A percentile compares a stretch with the other conserved stretches of the same genome.
These are phyloP conservation scores for Apodemia zela DNA, from an alignment of 2,888 invertebrate genomes.

Conservation along the genomic window DNA sequence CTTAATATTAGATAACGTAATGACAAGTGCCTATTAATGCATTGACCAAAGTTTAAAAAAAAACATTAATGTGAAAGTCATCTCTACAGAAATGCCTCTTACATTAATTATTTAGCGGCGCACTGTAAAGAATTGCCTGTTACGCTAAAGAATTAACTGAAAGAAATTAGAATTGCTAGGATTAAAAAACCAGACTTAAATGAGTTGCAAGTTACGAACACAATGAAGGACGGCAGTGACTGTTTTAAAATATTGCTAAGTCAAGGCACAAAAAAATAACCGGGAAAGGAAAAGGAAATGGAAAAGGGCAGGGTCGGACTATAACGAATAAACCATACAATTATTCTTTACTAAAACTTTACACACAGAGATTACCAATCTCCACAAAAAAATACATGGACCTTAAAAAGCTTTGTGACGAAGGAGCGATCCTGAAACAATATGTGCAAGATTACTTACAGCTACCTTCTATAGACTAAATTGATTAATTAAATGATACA, in stretches of 20 bases:
- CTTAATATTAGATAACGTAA: slow-evolving; percentile 1
- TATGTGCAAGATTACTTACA: background rate
- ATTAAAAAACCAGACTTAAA: slow-evolving; percentile 21
- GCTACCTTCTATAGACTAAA: background rate
- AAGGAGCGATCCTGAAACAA: background rate
- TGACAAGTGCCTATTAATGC: background rate
- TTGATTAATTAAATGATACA: background rate
- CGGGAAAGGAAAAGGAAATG: background rate
- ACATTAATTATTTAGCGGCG: background rate
- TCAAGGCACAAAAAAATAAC: background rate
- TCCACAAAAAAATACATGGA: background rate
- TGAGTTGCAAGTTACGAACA: background rate
- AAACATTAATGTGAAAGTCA: background rate
- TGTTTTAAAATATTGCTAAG: background rate
- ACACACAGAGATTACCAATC: slow-evolving; percentile 2
- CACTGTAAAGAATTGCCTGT: background rate
- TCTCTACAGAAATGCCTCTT: background rate
- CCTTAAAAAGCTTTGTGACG: slow-evolving; percentile 5
- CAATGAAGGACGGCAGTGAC: too few relatives aligned
- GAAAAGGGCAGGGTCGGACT: background rate
- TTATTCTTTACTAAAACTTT: background rate
- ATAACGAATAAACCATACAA: background rate
- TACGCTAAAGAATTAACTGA: slow-evolving; percentile 21
- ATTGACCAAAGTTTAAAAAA: background rate
- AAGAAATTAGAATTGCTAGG: slow-evolving; percentile 38